phyloP scores from a whole-genome alignment of 2,797 vertebrate species.

The Pangasius krempfi region DNA sequence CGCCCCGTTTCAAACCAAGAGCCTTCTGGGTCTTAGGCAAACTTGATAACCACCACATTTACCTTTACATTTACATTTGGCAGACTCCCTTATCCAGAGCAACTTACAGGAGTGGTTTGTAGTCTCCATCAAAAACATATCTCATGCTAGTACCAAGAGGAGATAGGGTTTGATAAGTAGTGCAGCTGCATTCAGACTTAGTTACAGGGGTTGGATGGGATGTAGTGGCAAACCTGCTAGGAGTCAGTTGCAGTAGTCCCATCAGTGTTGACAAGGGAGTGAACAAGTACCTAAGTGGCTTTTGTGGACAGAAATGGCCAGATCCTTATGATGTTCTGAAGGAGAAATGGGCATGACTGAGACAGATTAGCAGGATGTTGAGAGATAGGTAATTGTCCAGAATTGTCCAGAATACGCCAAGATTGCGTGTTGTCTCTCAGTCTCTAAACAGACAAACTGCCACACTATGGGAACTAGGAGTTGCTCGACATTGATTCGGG shows the following conservation, averaged over 20 bases:
- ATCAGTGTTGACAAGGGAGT: not conserved
- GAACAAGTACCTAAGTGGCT: not conserved
- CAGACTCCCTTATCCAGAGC: not conserved
- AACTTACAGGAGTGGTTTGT: not conserved
- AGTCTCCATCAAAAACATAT: not conserved
- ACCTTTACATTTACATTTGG: not conserved
- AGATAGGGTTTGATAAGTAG: not conserved
- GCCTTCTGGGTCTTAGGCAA: not conserved
- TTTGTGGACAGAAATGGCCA: not conserved
- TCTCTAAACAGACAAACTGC: not conserved
- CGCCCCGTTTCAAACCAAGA: not conserved
- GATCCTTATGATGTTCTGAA: not conserved
- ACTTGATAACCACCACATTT: constrained; percentile 14
- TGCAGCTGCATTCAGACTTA: not conserved
- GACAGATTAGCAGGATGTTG: not conserved
- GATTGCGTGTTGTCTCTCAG: not conserved
- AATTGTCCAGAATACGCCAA: not conserved
- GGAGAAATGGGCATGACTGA: not conserved
- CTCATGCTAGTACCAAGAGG: not conserved
- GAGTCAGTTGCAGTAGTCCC: not conserved
- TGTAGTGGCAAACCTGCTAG: not conserved
- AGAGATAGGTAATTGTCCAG: not conserved
- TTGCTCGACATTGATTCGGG: not conserved
- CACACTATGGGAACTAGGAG: not conserved
- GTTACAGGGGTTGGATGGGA: not conserved